Evolutionary conservation across 1,140 invertebrate genomes (phyloP), one percentile per base, ranked within the genome.

Genomic region (Heliothis subflexa): DNA sequence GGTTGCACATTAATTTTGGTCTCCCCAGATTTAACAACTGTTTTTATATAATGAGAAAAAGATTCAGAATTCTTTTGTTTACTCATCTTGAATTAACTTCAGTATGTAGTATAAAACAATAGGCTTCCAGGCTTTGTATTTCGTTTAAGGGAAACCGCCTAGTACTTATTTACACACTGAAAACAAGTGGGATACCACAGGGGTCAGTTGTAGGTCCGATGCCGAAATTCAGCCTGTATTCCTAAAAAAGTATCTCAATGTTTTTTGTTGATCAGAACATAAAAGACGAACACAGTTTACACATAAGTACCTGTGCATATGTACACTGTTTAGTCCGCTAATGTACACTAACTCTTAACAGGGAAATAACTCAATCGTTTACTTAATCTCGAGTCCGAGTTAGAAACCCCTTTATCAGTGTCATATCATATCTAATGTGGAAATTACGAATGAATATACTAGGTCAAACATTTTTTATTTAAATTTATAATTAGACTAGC

Each of bases 301-400:
- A n/a, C n/a, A n/a, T n/a, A 25, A 25, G 21, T 25, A 40, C 9
- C 33, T 9, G 33, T 40, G 5, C 55, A 12, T 28, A 14, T 40
- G 5, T 18, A 12, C 12, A 14, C 1, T 28, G 9, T 62, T 25
- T 14, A 49, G 5, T 12, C 18, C 52, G 33, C 54, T 14, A 55
- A 55, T 59, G n/a, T 59, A 18, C 16, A 57, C 54, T n/a, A 73
- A 59, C 25, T 18, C 18, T 55, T 45, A 73, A 28, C 25, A 47
- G 33, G 71, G 71, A 59, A 45, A 73, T 73, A 71, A 70, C 66
- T 14, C 54, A 72, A 73, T 73, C 50, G 25, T 59, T 59, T 47
- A 68, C 14, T 25, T 49, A 40, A 73, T 73, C 33, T 72, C 47
- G 54, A 14, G 9, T 28, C 49, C n/a, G n/a, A 45, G 18, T 18